phyloP scores from a whole-genome alignment of 2,888 invertebrate species.

The Tipula unca region DNA sequence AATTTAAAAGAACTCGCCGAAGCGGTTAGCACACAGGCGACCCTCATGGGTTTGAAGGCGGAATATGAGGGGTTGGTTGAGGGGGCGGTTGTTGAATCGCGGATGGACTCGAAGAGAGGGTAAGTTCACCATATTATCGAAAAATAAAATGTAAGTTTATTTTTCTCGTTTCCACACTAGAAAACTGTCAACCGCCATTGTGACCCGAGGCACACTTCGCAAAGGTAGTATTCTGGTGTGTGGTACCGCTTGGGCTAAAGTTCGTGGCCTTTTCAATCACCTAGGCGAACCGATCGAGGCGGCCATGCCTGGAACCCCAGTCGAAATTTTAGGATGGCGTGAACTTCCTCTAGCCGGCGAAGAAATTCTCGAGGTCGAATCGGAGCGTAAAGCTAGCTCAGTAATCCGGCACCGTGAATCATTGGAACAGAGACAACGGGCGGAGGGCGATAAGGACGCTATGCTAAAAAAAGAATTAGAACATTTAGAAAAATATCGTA shows the following conservation, averaged over 20 bases:
- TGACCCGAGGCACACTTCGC: constrained; percentile 76
- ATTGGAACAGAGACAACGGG: constrained; percentile 53
- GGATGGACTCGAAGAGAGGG: constrained; percentile 58
- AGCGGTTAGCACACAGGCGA: constrained; percentile 73
- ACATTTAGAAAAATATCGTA: constrained; percentile 56
- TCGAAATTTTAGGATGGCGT: constrained; percentile 85
- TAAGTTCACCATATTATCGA: constrained; percentile 30
- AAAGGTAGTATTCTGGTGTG: constrained; percentile 73
- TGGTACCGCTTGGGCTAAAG: constrained; percentile 76
- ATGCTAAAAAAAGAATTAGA: constrained; percentile 58
- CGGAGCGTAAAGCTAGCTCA: constrained; percentile 61
- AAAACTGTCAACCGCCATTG: constrained; percentile 72
- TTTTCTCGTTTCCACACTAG: constrained; percentile 42
- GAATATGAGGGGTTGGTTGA: constrained; percentile 80
- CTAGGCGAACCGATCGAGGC: constrained; percentile 54
- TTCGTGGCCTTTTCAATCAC: constrained; percentile 71
- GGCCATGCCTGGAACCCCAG: constrained; percentile 70
- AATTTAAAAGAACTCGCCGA: constrained; percentile 74
- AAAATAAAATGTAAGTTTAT: neutral
- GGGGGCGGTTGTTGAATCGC: constrained; percentile 84
- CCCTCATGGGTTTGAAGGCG: constrained; percentile 76
- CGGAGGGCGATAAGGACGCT: constrained; percentile 50
- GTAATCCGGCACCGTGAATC: constrained; percentile 57
- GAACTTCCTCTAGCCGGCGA: constrained; percentile 86
- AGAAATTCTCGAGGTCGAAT: constrained; percentile 69